phyloP scores from a whole-genome alignment of 2,113 vertebrate species.

The Megaceryle torquata region DNA sequence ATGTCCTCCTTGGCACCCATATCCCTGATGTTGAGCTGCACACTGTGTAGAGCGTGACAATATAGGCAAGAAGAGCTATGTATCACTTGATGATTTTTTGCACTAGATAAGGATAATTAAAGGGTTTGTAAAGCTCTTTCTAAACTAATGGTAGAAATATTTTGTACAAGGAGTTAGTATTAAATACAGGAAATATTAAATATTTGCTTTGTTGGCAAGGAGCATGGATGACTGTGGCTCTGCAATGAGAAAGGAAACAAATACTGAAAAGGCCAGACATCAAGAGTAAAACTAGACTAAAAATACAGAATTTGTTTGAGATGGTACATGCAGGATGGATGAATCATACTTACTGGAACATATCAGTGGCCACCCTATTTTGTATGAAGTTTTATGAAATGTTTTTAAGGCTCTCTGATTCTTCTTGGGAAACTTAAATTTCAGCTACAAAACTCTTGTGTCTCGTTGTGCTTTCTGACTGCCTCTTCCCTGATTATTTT shows the following conservation, averaged over 20 bases:
- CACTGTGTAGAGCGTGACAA: neutral
- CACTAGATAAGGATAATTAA: neutral
- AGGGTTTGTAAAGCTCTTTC: neutral
- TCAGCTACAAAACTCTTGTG: neutral
- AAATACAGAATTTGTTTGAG: neutral
- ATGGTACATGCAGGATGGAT: neutral
- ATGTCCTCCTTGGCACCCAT: neutral
- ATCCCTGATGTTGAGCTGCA: neutral
- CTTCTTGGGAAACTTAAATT: neutral
- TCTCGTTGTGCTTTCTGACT: neutral
- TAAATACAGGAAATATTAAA: neutral
- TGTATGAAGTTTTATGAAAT: neutral
- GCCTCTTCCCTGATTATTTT: neutral
- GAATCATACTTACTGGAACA: neutral
- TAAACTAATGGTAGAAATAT: neutral
- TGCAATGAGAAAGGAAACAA: neutral
- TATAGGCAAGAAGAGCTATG: neutral
- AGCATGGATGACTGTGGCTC: neutral
- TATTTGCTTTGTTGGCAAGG: neutral
- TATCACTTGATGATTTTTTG: neutral
- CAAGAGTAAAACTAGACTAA: neutral
- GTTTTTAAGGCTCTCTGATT: neutral
- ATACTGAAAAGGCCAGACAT: rapidly evolving
- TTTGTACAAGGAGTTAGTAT: neutral
- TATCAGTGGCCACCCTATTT: rapidly evolving